A percentile compares a stretch with the other conserved stretches of the same genome.
Evolutionary conservation across 2,113 vertebrate genomes (phyloP).

Genomic region (Centropus bengalensis): DNA sequence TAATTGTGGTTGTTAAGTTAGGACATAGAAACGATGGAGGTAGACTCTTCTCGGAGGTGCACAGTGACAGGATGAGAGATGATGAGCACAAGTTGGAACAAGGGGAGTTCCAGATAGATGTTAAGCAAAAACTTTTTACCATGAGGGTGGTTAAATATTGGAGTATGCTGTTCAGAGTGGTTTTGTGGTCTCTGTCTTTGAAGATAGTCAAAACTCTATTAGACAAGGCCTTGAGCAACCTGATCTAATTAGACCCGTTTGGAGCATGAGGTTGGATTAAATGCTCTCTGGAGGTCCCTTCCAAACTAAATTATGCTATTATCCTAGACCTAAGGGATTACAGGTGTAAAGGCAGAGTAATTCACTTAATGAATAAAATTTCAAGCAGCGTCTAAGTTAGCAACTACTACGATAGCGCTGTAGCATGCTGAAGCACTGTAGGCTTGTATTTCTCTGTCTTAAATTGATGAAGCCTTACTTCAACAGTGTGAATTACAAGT

Average conservation of each 20-base stretch:
- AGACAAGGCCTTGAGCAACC: neutral
- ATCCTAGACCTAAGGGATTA: neutral
- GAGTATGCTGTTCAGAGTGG: neutral
- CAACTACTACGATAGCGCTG: neutral
- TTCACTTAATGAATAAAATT: neutral
- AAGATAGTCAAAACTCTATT: neutral
- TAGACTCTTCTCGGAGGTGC: neutral
- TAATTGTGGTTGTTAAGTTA: neutral
- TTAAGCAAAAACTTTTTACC: neutral
- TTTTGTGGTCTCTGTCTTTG: neutral
- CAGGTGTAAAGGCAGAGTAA: neutral
- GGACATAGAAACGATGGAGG: neutral
- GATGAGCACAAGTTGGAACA: neutral
- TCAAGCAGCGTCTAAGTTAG: neutral
- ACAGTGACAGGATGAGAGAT: neutral
- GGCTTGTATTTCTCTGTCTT: neutral
- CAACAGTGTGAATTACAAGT: neutral
- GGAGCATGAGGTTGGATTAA: neutral
- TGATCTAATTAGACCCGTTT: neutral
- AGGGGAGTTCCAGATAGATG: neutral
- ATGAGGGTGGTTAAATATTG: neutral
- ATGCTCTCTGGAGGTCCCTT: neutral
- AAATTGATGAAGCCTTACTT: neutral
- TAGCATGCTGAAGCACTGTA: neutral
- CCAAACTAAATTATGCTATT: neutral